Percentiles rank a stretch among this genome's conserved stretches.
Evolutionary conservation across 2,888 invertebrate species (phyloP).

Genomic region (Meteorus colon): DNA sequence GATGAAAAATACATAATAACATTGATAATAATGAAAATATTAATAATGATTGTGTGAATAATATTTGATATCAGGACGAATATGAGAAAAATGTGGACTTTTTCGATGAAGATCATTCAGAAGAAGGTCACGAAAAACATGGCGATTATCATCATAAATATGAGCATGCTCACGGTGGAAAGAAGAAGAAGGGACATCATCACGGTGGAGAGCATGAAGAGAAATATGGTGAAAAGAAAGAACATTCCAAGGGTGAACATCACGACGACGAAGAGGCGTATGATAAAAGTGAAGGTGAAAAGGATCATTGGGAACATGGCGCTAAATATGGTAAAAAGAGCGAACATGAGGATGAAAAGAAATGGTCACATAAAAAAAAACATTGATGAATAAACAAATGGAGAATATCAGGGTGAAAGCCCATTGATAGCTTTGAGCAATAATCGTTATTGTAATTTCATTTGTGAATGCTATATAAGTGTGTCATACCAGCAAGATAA

Average conservation of each 20-base stretch:
- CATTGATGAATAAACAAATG: conserved; percentile 57
- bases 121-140: conserved; percentile 79
- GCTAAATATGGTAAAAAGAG: conserved; percentile 74
- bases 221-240: conserved; percentile 77
- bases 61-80: conserved; percentile 75
- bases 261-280: conserved; percentile 77
- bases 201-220: conserved; percentile 75
- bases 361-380: conserved; percentile 77
- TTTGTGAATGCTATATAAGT: not conserved
- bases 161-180: conserved; percentile 76
- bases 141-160: conserved; percentile 78
- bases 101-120: conserved; percentile 84
- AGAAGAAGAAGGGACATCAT: conserved; percentile 76
- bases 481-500: not conserved
- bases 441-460: not conserved
- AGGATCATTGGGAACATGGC: conserved; percentile 75
- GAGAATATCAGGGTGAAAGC: not conserved
- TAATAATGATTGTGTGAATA: conserved; percentile 29
- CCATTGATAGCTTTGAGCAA: not conserved
- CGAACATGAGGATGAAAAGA: conserved; percentile 75
- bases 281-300: conserved; percentile 76
- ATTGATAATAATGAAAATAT: not conserved
- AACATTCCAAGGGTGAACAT: conserved; percentile 77
- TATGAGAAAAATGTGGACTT: conserved; percentile 85
- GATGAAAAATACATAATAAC: not conserved